Conservation (phyloP, 2,888 invertebrate species). For the Anorthoa munda region DNA sequence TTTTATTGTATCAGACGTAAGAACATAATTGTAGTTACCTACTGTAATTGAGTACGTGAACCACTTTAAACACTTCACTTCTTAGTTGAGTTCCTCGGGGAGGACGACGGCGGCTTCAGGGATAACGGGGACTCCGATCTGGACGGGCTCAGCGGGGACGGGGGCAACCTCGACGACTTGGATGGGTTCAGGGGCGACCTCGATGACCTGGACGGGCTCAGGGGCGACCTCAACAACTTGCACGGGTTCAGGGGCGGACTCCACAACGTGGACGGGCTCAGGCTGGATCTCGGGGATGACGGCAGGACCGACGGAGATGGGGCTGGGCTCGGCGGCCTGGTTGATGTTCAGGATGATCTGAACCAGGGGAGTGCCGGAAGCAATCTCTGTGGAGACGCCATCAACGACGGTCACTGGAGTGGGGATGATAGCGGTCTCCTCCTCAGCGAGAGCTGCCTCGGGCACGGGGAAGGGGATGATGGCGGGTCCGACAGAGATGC, state of each 20-base stretch:
- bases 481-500: constrained; percentile 58
- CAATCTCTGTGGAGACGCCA: constrained; percentile 26
- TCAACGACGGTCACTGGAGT: constrained; percentile 29
- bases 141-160: constrained; percentile 67
- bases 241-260: constrained; percentile 44
- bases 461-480: constrained; percentile 10
- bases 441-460: too few species aligned
- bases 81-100: constrained; percentile 76
- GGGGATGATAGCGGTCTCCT: constrained; percentile 15
- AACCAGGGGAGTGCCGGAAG: constrained; percentile 64
- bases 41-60: constrained; percentile 14
- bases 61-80: constrained; percentile 4
- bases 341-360: constrained; percentile 73
- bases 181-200: constrained; percentile 21
- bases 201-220: constrained; percentile 42
- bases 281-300: constrained; percentile 40
- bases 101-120: constrained; percentile 72
- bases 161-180: constrained; percentile 48
- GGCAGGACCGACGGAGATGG: constrained; percentile 44
- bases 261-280: constrained; percentile 37
- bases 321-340: constrained; percentile 41
- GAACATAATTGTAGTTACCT: constrained; percentile 34
- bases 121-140: constrained; percentile 69
- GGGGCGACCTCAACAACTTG: constrained; percentile 12
- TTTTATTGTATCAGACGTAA: constrained; percentile 45